phyloP scores from a whole-genome alignment of 2,797 vertebrate species.

The Danio choprae region DNA sequence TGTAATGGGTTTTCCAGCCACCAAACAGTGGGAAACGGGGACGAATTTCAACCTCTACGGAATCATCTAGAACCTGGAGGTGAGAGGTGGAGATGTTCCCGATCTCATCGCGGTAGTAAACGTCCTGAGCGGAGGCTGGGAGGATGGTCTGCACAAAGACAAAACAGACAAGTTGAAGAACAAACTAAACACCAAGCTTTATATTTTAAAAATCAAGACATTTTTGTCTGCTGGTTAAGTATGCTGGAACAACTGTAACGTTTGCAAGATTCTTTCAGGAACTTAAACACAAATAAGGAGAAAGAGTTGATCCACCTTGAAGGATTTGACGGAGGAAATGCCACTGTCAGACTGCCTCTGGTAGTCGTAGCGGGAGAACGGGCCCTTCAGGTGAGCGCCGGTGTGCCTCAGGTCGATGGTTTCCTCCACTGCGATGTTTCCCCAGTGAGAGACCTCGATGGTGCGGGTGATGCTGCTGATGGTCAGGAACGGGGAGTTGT shows the following conservation, averaged over 20 bases:
- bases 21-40: slow-evolving; percentile 97
- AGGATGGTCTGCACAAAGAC: slow-evolving; percentile 89
- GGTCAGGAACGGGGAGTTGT: slow-evolving; percentile 95
- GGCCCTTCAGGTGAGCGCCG: slow-evolving; percentile 91
- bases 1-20: slow-evolving; percentile 99
- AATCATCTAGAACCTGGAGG: slow-evolving; percentile 94
- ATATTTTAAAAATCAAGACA: too few species aligned
- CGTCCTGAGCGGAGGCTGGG: slow-evolving; percentile 96
- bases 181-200: too few species aligned
- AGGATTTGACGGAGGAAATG: slow-evolving; percentile 98
- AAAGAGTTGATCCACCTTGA: slow-evolving; percentile 82
- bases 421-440: slow-evolving; percentile 97
- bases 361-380: slow-evolving; percentile 98
- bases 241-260: background rate
- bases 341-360: slow-evolving; percentile 98
- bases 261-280: background rate
- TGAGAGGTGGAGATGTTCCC: slow-evolving; percentile 99
- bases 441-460: slow-evolving; percentile 99
- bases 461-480: slow-evolving; percentile 92
- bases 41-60: slow-evolving; percentile 96
- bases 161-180: background rate
- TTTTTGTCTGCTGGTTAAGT: background rate
- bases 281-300: background rate
- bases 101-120: slow-evolving; percentile 98
- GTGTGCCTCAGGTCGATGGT: slow-evolving; percentile 95